Evolutionary conservation across 2,888 invertebrate genomes (phyloP), one percentile per base, ranked within the genome.

Genomic region (Melanotus villosus): DNA sequence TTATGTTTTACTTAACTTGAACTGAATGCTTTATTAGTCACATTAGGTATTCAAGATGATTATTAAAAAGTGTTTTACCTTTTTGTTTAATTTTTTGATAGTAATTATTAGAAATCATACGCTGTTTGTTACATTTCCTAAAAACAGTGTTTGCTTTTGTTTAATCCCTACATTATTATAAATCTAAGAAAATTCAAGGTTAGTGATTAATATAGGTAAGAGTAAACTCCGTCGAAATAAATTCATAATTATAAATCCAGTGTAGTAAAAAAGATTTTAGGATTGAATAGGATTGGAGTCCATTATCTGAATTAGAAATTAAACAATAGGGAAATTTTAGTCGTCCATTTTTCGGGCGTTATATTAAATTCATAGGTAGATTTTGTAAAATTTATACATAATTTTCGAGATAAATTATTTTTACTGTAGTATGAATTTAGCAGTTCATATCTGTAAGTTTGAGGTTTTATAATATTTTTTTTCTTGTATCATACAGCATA

Each of bases 131-230:
- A n/a, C n/a, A n/a, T n/a, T n/a, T n/a, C n/a, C n/a, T n/a, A n/a
- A n/a, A n/a, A n/a, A n/a, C n/a, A n/a, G n/a, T n/a, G n/a, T n/a
- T n/a, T n/a, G n/a, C n/a, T n/a, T n/a, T n/a, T n/a, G n/a, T n/a
- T n/a, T n/a, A n/a, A n/a, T n/a, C n/a, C n/a, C n/a, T 26, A 21
- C 16, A 34, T 34, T 18, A 32, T 34, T 18, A 12, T 58, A 58
- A 41, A 26, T 19, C 23, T 58, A 59, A 45, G 32, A 59, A 59
- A 45, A 45, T 16, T 21, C 38, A 59, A 59, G 59, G 59, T 59
- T 59, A 59, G 59, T 59, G 59, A 59, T 45, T 59, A 59, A 59
- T 32, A 45, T 59, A 59, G 45, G 59, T 14, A 59, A 45, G n/a
- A n/a, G 19, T 9, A n/a, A 19, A 56, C 12, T 56, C 59, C 59